Evolutionary conservation across 1,140 invertebrate genomes (phyloP), one percentile per base, ranked within the genome.

Genomic region (Cotesia vestalis): DNA sequence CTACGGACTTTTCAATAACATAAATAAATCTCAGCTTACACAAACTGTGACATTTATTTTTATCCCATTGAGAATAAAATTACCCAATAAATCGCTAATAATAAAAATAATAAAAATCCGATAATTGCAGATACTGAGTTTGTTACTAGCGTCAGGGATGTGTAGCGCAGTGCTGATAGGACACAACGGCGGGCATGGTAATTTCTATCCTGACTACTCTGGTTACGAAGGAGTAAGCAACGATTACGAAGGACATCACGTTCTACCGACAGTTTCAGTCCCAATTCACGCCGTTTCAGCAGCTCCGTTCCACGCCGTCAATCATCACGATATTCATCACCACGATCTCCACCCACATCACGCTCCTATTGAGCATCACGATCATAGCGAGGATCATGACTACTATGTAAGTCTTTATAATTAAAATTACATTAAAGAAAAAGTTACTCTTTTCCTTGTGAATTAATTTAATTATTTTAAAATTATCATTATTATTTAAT

Each of bases 231-330:
- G 76, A 66, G 75, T 81, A 3, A 75, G 78, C 1, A 75, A 73
- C 12, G 83, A 83, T 0, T 84, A 84, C 71, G 82, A 82, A 35
- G 79, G 77, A 40, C 85, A 86, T 69, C 77, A 78, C 35, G 81
- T 83, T 8, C 67, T 87, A n/a, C 85, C 85, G 1, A 87, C 84
- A 0, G 84, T 87, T 17, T 84, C 83, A 1, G 84, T 86, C 9
- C 85, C 85, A 51, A 73, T 86, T n/a, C 85, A 86, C 70, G 66
- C 85, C 6, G 85, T 86, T n/a, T 86, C 85, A 52, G 85, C 85
- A 0, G 77, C 82, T 0, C 84, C 84, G 1, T 73, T 84, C 2
- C 83, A 84, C 64, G 17, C 78, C 11, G 69, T 34, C n/a, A 61
- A 71, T 27, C 71, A 86, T 35, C 71, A 86, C 69, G 78, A 78